Evolutionary conservation across 2,113 vertebrate genomes (phyloP), one percentile per base, ranked within the genome.

Genomic region (Siniperca chuatsi): DNA sequence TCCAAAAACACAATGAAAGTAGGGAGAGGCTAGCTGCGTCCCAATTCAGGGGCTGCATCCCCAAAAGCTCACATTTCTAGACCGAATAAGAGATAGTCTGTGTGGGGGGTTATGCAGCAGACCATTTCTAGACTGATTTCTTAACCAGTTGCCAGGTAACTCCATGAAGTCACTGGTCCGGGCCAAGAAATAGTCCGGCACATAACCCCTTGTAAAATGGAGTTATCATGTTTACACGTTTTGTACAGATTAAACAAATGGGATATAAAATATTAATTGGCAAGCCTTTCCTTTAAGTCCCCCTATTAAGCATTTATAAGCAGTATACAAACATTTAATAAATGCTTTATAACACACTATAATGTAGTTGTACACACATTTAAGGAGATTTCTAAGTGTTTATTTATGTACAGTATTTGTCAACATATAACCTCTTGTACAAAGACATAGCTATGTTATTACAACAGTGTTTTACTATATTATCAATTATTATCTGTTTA

Each of bases 81-180:
- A 42, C 42, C 42, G 9, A 42, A 42, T 42, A 10, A 37, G 35
- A 37, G 35, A 37, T 29, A 29, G 29, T 29, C 29, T 29, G 29
- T 29, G 37, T 1, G 6, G 15, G n/a, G 20, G 37, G 15, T 60
- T 60, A 46, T 29, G 55, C 6, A 13, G 15, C 72, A 75, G 37
- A 75, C 37, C 33, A 61, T 46, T 61, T 74, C 55, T 11, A 74
- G 40, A 12, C 54, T 9, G 18, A 18, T 54, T 11, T 71, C 33
- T 58, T 42, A 58, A 23, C 40, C 18, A 29, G 71, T 74, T 74
- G 71, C 71, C 55, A 46, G 15, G 55, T n/a, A 60, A 58, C 54
- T 58, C 9, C 8, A 73, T 42, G 35, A 58, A 44, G 16, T 60
- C 12, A 60, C n/a, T 60, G n/a, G n/a, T 75, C 16, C 37, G 2